Evolutionary conservation across 2,888 invertebrate genomes (phyloP).

Genomic region (Conistra vaccinii): DNA sequence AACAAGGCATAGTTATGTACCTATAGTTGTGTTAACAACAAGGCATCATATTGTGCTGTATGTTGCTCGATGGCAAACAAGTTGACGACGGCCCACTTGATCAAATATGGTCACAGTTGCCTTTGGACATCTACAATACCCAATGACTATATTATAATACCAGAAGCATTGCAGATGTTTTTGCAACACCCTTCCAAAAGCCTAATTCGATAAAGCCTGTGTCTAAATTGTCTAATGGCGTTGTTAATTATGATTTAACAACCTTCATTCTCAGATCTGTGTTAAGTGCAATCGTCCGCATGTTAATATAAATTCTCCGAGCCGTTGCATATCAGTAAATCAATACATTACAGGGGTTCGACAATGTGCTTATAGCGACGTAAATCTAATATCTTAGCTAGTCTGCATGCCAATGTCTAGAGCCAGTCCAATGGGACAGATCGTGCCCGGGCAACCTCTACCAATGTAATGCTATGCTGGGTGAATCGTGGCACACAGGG

Average conservation of each 20-base stretch:
- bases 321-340: slow-evolving; percentile 55
- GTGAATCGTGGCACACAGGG: slow-evolving; percentile 75
- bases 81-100: background rate
- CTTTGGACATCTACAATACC: background rate
- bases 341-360: slow-evolving; percentile 49
- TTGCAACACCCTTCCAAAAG: background rate
- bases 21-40: background rate
- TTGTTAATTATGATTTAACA: slow-evolving; percentile 21
- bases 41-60: background rate
- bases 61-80: background rate
- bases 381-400: slow-evolving; percentile 60
- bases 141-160: too few relatives aligned
- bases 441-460: slow-evolving; percentile 73
- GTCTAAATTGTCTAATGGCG: background rate
- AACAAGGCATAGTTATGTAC: too few relatives aligned
- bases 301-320: slow-evolving; percentile 45
- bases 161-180: background rate
- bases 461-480: slow-evolving; percentile 70
- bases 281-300: slow-evolving; percentile 12
- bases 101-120: background rate
- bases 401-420: slow-evolving; percentile 66
- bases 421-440: slow-evolving; percentile 74
- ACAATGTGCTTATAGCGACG: slow-evolving; percentile 51
- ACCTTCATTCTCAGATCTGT: background rate
- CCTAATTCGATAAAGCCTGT: slow-evolving; percentile 1